Base-by-base conservation (phyloP, 2,113 vertebrate species). In the Cavia aperea region DNA sequence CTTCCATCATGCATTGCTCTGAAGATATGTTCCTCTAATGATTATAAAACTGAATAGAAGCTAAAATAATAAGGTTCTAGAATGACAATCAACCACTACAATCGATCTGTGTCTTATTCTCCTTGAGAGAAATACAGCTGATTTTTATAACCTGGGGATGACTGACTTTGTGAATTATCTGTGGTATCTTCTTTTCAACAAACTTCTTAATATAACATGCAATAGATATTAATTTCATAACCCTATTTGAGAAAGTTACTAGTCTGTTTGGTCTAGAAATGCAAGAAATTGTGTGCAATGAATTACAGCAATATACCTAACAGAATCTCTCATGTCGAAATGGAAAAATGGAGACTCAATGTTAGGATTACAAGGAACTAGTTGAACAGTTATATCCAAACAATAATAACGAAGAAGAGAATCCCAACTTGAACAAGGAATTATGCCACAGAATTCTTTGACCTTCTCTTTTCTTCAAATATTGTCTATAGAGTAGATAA, bases 381-480 rank as follows among this genome's bases (percentile, higher is more conserved):
- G 9, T 31, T 60, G 16, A 84, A 73, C 3, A 79, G 12, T 6
- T 79, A 4, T 68, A 56, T 26, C 43, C 51, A 90, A 81, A 84
- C 70, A 11, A 14, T 84, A 63, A 2, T 60, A 23, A 94, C 72
- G 24, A 83, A 83, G 54, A 56, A 85, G 70, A 94, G 21, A 81
- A 78, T 70, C 75, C 86, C 83, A 94, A 73, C 21, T 29, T 77
- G 4, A 33, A 86, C n/a, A 72, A 68, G 88, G 21, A 90, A 96
- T 23, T 73, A 7, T 54, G 75, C 54, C 73, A 88, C 1, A 26
- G 65, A 33, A 62, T 91, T 90, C 89, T 43, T 84, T 95, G 51
- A 86, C 21, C 70, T 29, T 82, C 26, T 96, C 78, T 68, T 96
- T 26, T 68, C 87, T 24, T 75, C 49, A 93, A 84, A 85, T 79